Percentiles rank a stretch among this genome's conserved stretches.
Evolutionary conservation across 1,140 invertebrate species (phyloP).

Genomic region (Eubasilissa regina): DNA sequence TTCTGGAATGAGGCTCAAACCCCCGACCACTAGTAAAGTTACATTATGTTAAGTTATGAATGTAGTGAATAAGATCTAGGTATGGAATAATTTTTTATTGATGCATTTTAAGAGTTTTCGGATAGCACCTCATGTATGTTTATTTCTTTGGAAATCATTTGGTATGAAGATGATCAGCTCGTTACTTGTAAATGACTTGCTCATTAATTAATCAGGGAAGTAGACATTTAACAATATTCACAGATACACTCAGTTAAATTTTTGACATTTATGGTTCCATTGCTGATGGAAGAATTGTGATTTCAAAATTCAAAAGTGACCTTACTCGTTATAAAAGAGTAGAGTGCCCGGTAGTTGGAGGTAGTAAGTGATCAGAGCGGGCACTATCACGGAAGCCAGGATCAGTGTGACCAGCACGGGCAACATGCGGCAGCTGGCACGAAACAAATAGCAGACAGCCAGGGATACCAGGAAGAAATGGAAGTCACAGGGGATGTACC

Average conservation of each 20-base stretch:
- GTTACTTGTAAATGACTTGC: too few relatives aligned
- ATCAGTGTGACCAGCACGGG: conserved; percentile 61
- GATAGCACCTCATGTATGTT: too few relatives aligned
- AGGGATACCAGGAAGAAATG: conserved; percentile 80
- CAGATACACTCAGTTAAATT: too few relatives aligned
- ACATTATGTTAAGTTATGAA: too few relatives aligned
- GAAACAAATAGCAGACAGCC: conserved; percentile 73
- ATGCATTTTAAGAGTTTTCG: too few relatives aligned
- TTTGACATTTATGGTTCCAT: not conserved
- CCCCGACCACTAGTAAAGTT: too few relatives aligned
- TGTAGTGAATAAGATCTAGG: too few relatives aligned
- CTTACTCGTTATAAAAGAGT: conserved; percentile 72
- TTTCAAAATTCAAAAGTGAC: not conserved
- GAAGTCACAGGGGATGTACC: conserved; percentile 86
- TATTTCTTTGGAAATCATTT: too few relatives aligned
- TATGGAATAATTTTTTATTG: too few relatives aligned
- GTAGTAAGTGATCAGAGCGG: conserved; percentile 69
- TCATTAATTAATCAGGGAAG: not conserved
- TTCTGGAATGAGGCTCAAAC: too few relatives aligned
- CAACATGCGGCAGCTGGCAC: conserved; percentile 60
- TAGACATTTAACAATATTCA: too few relatives aligned
- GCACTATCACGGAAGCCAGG: conserved; percentile 63
- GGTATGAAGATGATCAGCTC: too few relatives aligned
- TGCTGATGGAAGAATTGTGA: not conserved
- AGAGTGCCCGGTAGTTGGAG: conserved; percentile 69